Conservation (phyloP, 1,140 invertebrate genomes). For the Belonocnema kinseyi region DNA sequence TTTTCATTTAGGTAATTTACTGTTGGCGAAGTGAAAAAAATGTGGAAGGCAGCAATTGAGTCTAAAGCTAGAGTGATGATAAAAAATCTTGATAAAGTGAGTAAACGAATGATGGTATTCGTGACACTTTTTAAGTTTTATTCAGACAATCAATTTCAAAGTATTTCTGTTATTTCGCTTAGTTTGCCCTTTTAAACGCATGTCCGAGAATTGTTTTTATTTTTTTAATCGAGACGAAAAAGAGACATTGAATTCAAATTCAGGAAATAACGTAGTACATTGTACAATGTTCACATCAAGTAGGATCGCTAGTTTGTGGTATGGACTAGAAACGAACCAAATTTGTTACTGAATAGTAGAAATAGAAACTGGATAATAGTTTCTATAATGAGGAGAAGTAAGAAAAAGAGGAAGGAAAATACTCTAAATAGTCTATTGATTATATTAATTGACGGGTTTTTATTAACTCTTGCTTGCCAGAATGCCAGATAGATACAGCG, state of each 20-base stretch:
- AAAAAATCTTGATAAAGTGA: neutral
- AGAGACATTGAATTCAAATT: neutral
- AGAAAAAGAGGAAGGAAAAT: no score
- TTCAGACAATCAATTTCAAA: constrained; percentile 19
- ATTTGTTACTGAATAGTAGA: neutral
- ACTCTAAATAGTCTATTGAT: no score
- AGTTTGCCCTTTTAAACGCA: neutral
- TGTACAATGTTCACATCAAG: neutral
- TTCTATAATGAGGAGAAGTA: no score
- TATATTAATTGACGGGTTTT: no score
- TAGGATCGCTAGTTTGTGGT: neutral
- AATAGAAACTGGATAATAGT: neutral
- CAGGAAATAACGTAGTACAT: neutral
- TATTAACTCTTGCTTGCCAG: no score
- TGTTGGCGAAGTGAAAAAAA: no score
- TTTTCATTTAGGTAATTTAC: neutral
- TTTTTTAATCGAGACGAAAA: neutral
- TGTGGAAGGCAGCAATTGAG: no score
- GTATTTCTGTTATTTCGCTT: constrained; percentile 2
- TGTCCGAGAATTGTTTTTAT: neutral
- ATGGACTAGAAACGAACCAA: neutral
- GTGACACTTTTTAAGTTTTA: constrained; percentile 4
- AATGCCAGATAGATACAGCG: no score
- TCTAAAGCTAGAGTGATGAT: no score
- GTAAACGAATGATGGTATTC: constrained; percentile 2